Evolutionary conservation across 2,797 vertebrate genomes (phyloP), one percentile per base, ranked within the genome.

Genomic region (Sebastes matsubarae): DNA sequence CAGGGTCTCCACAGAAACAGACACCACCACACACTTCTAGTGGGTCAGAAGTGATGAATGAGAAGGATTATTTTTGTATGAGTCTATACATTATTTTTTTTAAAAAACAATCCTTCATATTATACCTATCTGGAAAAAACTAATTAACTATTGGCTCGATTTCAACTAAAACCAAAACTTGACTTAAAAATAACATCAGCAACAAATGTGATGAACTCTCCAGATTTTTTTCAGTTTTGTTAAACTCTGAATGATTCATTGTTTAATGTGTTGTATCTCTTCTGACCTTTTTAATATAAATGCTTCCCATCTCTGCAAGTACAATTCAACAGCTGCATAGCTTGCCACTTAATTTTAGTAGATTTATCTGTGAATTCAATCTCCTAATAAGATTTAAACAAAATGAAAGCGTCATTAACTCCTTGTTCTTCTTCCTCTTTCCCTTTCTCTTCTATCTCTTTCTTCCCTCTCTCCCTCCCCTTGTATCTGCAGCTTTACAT

Each of bases 391-490:
- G 69, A 82, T 58, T 72, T 70, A 34, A 81, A 82, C 46, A 72
- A 68, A 87, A 87, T 82, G 50, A 86, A 75, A 59, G 72, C 77
- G 50, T 70, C 38, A 81, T 85, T 86, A 70, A 32, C 73, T 78
- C 36, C 24, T 27, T 61, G 8, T 34, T 69, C 22, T 50, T 72
- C 25, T 61, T 65, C 16, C n/a, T 54, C 57, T 69, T 34, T 58
- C 12, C 25, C 2, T 24, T 27, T 29, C n/a, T 54, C 22, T 12
- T 67, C 55, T 11, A 3, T 27, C 27, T 34, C 38, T 71, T 58
- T 57, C 30, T 61, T 36, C 11, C 32, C 52, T 66, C 38, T 13
- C 50, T 67, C 9, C 10, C 27, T 32, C 29, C 2, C 25, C 2
- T 38, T 59, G 30, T 52, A 32, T 63, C 30, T 55, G 60, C 55